Percentiles rank a stretch among this genome's conserved stretches.
Evolutionary conservation across 2,113 vertebrate genomes (phyloP).

Genomic region (Falcunculus frontatus): DNA sequence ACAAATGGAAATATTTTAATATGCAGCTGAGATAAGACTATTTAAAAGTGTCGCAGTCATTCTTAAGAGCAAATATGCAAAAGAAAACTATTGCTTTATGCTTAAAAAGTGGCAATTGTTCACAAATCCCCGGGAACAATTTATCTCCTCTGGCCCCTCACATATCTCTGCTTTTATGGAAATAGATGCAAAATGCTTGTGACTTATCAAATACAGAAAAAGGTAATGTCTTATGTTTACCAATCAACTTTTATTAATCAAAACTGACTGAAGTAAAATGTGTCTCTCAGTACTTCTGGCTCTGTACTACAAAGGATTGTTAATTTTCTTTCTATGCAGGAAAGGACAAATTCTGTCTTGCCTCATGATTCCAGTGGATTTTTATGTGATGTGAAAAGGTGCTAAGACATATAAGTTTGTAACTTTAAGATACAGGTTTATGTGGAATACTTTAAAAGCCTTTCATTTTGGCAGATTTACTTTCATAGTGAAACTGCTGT

Average conservation of each 20-base stretch:
- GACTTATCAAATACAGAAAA: not conserved
- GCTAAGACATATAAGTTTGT: not conserved
- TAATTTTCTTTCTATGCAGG: not conserved
- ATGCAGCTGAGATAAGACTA: not conserved
- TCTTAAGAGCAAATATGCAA: not conserved
- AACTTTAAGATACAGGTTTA: not conserved
- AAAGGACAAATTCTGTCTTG: not conserved
- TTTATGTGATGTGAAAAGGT: not conserved
- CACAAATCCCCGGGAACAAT: not conserved
- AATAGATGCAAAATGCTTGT: slow-evolving; percentile 15
- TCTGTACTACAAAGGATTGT: not conserved
- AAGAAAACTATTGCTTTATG: not conserved
- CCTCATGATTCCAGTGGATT: not conserved
- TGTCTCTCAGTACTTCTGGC: not conserved
- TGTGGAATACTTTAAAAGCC: not conserved
- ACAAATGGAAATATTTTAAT: not conserved
- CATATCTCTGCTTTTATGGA: not conserved
- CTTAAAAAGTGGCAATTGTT: not conserved
- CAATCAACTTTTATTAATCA: slow-evolving; percentile 41
- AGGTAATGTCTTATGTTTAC: slow-evolving; percentile 4
- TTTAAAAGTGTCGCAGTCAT: not conserved
- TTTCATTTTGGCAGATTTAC: not conserved
- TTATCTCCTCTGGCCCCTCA: not conserved
- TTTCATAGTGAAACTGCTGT: not conserved
- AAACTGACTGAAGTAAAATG: not conserved